These are phyloP conservation scores for Myoxocephalus aenaeus DNA, from an alignment of 2,797 vertebrate species.

Conservation along the genomic window DNA sequence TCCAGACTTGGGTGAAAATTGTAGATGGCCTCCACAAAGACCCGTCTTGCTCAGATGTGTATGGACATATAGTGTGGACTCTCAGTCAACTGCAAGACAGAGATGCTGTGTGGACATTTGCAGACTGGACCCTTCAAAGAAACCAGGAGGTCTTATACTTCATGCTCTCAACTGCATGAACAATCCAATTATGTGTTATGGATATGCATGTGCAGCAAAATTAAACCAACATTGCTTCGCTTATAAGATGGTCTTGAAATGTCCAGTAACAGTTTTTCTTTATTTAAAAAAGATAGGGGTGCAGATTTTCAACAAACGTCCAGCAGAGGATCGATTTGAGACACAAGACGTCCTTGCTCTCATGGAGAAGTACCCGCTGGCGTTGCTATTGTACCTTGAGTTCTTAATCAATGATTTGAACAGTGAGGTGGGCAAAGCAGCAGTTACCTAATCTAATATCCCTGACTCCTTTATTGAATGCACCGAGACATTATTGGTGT, in stretches of 20 bases:
- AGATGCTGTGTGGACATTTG: constrained; percentile 74
- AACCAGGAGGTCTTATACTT: constrained; percentile 72
- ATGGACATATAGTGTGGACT: constrained; percentile 71
- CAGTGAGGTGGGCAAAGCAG: constrained; percentile 70
- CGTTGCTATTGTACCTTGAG: constrained; percentile 76
- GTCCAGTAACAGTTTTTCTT: constrained; percentile 25
- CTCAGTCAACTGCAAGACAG: constrained; percentile 69
- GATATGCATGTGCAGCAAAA: background rate
- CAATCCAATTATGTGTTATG: constrained; percentile 28
- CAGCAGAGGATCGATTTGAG: constrained; percentile 51
- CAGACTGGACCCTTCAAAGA: constrained; percentile 77
- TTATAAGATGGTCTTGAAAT: constrained; percentile 26
- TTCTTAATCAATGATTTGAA: constrained; percentile 73
- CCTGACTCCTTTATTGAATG: constrained; percentile 43
- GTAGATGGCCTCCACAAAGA: constrained; percentile 66
- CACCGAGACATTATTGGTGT: constrained; percentile 31
- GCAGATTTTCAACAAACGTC: constrained; percentile 74
- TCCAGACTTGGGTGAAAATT: constrained; percentile 80
- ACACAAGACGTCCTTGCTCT: constrained; percentile 63
- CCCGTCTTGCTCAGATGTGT: constrained; percentile 57
- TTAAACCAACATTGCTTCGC: background rate
- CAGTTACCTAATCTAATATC: constrained; percentile 27
- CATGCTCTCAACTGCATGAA: constrained; percentile 54
- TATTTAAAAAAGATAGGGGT: constrained; percentile 69
- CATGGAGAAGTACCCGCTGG: constrained; percentile 71